A percentile compares a stretch with the other conserved stretches of the same genome.
These are phyloP conservation scores for Lethenteron reissneri DNA, from an alignment of 2,113 vertebrate genomes.

Conservation along the genomic window DNA sequence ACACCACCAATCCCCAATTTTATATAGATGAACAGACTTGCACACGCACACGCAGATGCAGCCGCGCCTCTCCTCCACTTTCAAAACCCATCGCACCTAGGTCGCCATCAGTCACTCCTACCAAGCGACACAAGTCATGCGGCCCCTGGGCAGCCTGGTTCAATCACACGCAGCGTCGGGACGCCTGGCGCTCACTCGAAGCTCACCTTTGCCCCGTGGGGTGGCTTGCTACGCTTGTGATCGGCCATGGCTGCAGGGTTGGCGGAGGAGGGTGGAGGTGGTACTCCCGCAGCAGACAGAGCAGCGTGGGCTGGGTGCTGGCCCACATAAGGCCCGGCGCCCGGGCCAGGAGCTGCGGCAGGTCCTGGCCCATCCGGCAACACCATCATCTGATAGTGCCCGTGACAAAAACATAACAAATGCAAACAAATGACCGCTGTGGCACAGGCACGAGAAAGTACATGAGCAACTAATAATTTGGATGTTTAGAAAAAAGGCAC, in stretches of 20 bases:
- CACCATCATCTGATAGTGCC: slow-evolving; percentile 50
- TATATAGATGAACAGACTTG: too few species aligned
- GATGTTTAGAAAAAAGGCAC: too few species aligned
- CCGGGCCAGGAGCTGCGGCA: slow-evolving; percentile 72
- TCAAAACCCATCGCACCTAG: too few species aligned
- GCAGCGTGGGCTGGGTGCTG: slow-evolving; percentile 58
- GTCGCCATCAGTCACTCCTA: too few species aligned
- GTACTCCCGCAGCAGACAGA: background rate
- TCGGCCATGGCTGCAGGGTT: slow-evolving; percentile 59
- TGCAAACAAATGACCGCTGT: background rate
- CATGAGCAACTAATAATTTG: too few species aligned
- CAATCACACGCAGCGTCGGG: too few species aligned
- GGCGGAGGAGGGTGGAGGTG: background rate
- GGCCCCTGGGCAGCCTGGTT: too few species aligned
- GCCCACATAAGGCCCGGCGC: slow-evolving; percentile 74
- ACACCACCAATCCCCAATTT: too few species aligned
- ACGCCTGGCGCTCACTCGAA: background rate
- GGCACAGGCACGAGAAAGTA: too few species aligned
- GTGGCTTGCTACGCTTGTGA: slow-evolving; percentile 87
- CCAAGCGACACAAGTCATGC: too few species aligned
- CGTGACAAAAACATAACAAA: slow-evolving; percentile 14
- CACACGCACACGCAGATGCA: too few species aligned
- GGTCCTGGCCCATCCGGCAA: slow-evolving; percentile 82
- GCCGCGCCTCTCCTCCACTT: too few species aligned
- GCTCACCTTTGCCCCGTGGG: slow-evolving; percentile 84